Conservation (phyloP, 2,888 invertebrate species). For the Sminthurides aquaticus region DNA sequence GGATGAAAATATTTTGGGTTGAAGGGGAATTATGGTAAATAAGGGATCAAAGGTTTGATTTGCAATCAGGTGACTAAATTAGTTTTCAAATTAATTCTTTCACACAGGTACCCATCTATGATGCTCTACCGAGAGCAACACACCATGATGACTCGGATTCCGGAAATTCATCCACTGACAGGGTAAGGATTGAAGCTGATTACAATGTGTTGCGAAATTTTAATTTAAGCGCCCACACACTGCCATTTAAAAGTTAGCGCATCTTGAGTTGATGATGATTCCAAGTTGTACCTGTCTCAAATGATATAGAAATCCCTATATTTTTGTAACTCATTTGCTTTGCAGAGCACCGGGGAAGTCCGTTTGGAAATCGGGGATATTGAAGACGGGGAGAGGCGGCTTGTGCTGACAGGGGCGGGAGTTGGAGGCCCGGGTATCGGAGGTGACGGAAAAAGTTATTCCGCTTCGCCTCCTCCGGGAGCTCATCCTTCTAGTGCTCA, state of each 20-base stretch:
- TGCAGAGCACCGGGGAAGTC: conserved; percentile 33
- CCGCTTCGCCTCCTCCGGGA: too few species aligned
- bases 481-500: neutral
- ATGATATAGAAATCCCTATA: too few species aligned
- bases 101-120: conserved; percentile 36
- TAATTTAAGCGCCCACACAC: too few species aligned
- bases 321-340: too few species aligned
- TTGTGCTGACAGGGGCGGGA: neutral
- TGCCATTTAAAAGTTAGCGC: too few species aligned
- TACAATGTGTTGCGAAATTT: neutral
- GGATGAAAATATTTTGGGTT: too few species aligned
- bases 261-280: too few species aligned
- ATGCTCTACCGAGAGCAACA: conserved; percentile 33
- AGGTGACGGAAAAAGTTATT: neutral
- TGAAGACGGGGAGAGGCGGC: conserved; percentile 12
- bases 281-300: too few species aligned
- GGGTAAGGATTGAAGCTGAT: conserved; percentile 24
- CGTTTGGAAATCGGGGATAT: conserved; percentile 33
- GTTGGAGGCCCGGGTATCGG: conserved; percentile 1
- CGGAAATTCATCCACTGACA: conserved; percentile 38
- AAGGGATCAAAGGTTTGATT: too few species aligned
- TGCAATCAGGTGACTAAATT: too few species aligned
- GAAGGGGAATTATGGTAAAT: too few species aligned
- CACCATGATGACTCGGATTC: conserved; percentile 38
- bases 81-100: too few species aligned